Conservation (phyloP, 2,113 vertebrate genomes). For the Raja brachyura region DNA sequence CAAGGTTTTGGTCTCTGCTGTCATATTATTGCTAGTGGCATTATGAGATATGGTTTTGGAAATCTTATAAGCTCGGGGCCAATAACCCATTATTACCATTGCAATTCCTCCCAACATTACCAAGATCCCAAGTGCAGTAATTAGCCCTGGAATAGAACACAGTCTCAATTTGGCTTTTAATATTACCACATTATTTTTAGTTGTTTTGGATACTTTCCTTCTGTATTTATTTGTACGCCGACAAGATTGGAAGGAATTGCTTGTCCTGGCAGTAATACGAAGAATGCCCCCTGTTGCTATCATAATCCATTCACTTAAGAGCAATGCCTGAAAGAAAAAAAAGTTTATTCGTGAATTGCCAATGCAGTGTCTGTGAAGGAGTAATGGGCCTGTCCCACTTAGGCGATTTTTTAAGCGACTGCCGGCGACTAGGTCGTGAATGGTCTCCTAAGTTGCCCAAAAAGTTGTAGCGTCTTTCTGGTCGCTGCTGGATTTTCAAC, state of each 20-base stretch:
- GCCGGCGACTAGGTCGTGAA: no score
- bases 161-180: conserved; percentile 88
- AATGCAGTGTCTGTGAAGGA: background rate
- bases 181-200: conserved; percentile 85
- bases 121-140: conserved; percentile 76
- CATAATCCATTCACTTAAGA: conserved; percentile 61
- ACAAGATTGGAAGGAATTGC: conserved; percentile 75
- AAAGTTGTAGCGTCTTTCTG: no score
- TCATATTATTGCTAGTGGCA: conserved; percentile 45
- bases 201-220: conserved; percentile 76
- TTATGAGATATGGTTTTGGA: background rate
- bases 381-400: no score
- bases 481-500: no score
- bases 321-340: conserved; percentile 14
- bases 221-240: conserved; percentile 70
- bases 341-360: background rate
- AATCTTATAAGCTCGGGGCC: conserved; percentile 64
- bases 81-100: conserved; percentile 86
- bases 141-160: conserved; percentile 76
- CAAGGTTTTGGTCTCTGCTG: conserved; percentile 28
- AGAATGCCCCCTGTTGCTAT: conserved; percentile 92
- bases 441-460: no score
- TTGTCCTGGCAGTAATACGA: conserved; percentile 81
- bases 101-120: conserved; percentile 78
- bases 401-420: no score